Base-by-base conservation (phyloP, 2,888 invertebrate genomes). In the Operophtera brumata region DNA sequence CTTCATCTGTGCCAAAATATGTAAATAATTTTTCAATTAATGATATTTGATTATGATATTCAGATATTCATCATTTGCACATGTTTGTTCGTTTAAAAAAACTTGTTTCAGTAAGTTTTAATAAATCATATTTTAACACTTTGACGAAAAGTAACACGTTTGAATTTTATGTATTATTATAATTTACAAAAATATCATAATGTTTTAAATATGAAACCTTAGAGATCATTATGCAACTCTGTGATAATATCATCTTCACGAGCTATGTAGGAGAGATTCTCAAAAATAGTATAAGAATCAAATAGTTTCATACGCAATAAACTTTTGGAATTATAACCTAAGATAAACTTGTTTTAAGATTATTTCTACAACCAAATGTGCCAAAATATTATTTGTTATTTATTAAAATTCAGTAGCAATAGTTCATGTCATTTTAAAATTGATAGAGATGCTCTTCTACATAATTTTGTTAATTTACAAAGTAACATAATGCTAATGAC, bases 1-100 rank as follows among this genome's bases (percentile, higher is more conserved):
- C 86, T 76, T 78, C 79, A 82, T 77, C 80, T 84, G 89, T 89
- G 89, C 89, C 89, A 89, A 89, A 84, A 71, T 64, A 69, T 86
- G 82, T 88, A 86, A 80, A 86, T 86, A 86, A 81, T 77, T 48
- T 79, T 78, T 50, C 47, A 10, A 44, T 42, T 50, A 53, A 20
- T 50, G 40, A 52, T 79, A 78, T 75, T 68, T 45, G 43, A 68
- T 75, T 58, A 65, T 59, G 43, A 54, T 57, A 44, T 45, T 54
- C 20, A 34, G 20, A 30, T 48, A 47, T 46, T 41, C 35, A 11
- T 54, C 20, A 35, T 26, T 42, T 11, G 40, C 48, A 34, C 35
- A 13, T 9, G 30, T 40, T n/a, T 25, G 12, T n/a, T 41, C 11
- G 35, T 8, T 26, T 7, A 7, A 26, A 41, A 26, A 14, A 28